Percentiles rank a stretch among this genome's conserved stretches.
Evolutionary conservation across 2,797 vertebrate species (phyloP).

Genomic region (Hypotaenidia okinawae): DNA sequence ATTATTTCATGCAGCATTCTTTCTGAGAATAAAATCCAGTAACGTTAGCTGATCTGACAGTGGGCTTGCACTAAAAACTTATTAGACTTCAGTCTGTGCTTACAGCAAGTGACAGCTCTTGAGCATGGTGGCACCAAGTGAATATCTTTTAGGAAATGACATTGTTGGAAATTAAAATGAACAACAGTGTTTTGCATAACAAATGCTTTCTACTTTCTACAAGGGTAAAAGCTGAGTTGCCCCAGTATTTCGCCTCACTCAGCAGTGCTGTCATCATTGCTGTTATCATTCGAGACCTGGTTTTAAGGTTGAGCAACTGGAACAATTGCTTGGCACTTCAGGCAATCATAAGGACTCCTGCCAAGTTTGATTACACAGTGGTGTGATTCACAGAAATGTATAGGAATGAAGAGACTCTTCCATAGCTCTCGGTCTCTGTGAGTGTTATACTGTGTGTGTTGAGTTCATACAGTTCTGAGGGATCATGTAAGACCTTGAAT

Average conservation of each 20-base stretch:
- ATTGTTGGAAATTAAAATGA: conserved; percentile 6
- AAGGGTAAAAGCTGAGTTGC: not conserved
- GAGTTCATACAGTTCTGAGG: not conserved
- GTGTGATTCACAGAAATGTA: not conserved
- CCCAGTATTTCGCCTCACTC: not conserved
- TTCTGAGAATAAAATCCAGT: not conserved
- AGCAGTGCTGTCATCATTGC: not conserved
- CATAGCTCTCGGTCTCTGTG: not conserved
- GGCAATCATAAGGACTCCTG: not conserved
- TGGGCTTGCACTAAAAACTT: not conserved
- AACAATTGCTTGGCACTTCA: not conserved
- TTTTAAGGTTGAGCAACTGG: not conserved
- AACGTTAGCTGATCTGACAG: not conserved
- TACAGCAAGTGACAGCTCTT: conserved; percentile 24
- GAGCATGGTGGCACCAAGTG: not conserved
- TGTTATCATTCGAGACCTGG: not conserved
- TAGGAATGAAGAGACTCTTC: not conserved
- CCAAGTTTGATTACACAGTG: not conserved
- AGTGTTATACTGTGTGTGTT: not conserved
- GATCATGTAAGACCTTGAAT: not conserved
- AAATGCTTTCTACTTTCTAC: not conserved
- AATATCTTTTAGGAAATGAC: not conserved
- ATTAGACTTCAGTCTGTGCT: not conserved
- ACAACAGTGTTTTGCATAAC: not conserved
- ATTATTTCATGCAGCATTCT: not conserved